phyloP scores from a whole-genome alignment of 2,113 vertebrate genomes.

The Hippopotamus amphibius region DNA sequence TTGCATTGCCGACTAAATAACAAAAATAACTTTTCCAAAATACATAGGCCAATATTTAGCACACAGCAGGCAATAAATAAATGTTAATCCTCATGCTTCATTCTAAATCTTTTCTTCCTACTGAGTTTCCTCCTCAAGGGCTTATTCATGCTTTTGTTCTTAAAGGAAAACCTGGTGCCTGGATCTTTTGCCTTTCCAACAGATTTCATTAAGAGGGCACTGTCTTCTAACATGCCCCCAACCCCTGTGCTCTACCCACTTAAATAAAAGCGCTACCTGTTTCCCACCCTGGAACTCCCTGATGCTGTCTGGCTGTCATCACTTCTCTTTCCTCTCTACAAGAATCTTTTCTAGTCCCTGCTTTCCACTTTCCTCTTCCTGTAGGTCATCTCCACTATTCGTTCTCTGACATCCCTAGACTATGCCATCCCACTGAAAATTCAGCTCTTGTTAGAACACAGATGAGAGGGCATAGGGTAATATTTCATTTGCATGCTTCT shows the following conservation, averaged over 20 bases:
- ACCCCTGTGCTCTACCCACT: neutral
- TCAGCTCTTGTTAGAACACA: neutral
- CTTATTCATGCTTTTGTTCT: neutral
- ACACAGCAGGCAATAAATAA: neutral
- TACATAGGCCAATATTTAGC: neutral
- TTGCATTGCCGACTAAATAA: neutral
- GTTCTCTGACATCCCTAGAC: neutral
- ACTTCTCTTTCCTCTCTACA: neutral
- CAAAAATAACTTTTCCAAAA: neutral
- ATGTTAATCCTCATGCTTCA: neutral
- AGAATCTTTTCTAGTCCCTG: neutral
- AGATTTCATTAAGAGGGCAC: neutral
- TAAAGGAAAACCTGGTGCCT: neutral
- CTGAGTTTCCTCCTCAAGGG: neutral
- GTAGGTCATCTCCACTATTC: no score
- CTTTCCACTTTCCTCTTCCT: neutral
- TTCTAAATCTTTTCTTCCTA: neutral
- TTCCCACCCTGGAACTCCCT: neutral
- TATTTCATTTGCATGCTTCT: neutral
- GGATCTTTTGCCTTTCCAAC: neutral
- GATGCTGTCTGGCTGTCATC: neutral
- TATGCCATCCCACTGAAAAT: neutral
- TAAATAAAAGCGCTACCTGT: neutral
- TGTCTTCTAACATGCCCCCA: neutral
- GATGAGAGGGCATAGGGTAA: neutral